Base-by-base conservation (phyloP, 2,113 vertebrate genomes). In the Prionailurus bengalensis region DNA sequence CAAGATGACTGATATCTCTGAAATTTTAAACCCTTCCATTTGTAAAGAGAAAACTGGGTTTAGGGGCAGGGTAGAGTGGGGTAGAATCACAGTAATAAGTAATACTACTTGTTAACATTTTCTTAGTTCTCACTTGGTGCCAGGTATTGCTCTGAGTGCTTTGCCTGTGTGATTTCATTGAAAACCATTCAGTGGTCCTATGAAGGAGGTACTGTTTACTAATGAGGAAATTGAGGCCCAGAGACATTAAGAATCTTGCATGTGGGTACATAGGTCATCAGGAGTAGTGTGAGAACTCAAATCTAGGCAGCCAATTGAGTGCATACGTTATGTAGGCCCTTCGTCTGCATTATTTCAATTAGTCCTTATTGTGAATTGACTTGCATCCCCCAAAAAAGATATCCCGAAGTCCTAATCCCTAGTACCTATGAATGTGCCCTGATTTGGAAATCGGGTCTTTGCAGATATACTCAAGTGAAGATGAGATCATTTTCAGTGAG, bases 401-500 rank as follows among this genome's bases (percentile, higher is more conserved):
- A 53, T 7, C 0, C 33, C 51, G 78, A 83, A 89, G 27, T 74
- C 55, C 78, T 65, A 94, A 89, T 14, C 66, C 86, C 61, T 13
- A 82, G 33, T 14, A 89, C 33, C 66, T 89, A 19, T 63, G 31
- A 51, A 33, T 89, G 39, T 36, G 68, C 51, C 42, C 58, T 36
- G 73, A 74, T 73, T 82, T 73, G 33, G 33, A 71, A 63, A 63
- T 36, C 71, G 70, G 76, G 9, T 74, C 42, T 83, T 89, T 89
- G 42, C 33, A 89, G 78, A 74, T 65, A 15, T 65, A 74, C 51
- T 89, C 1, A 25, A 19, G 3, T 42, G 82, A 65, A 83, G 66
- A 74, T 82, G 42, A 82, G n/a, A 29, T 82, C 33, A 25, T 89
- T 82, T 94, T 74, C 93, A 53, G 53, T 89, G 71, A 68, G 27